These are phyloP conservation scores for Eucera pruinosa DNA, from an alignment of 2,888 invertebrate genomes.

Conservation along the genomic window DNA sequence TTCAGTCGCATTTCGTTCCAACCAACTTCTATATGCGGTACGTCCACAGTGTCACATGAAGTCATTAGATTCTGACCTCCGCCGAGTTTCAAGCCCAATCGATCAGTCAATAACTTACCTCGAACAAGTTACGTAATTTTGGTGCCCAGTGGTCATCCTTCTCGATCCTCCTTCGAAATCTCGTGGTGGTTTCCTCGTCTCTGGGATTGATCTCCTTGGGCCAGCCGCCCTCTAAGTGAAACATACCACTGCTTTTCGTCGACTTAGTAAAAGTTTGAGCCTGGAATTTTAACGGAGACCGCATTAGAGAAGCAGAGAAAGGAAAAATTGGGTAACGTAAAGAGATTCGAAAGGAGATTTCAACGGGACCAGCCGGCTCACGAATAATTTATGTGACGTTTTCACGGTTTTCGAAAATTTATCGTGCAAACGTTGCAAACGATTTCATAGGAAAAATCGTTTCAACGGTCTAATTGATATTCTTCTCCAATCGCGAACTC, in stretches of 20 bases:
- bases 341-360: neutral
- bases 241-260: slow-evolving; percentile 89
- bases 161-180: slow-evolving; percentile 96
- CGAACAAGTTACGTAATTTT: slow-evolving; percentile 67
- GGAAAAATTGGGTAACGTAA: neutral
- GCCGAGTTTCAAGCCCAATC: slow-evolving; percentile 8
- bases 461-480: slow-evolving; percentile 12
- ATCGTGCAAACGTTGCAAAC: neutral
- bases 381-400: neutral
- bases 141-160: slow-evolving; percentile 94
- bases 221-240: slow-evolving; percentile 98
- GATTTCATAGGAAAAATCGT: neutral
- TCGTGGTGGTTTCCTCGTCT: slow-evolving; percentile 94
- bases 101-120: slow-evolving; percentile 36
- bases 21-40: too few species aligned
- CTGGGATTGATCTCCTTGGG: slow-evolving; percentile 96
- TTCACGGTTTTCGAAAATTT: neutral
- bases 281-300: slow-evolving; percentile 26
- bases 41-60: too few species aligned
- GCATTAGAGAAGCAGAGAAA: too few species aligned
- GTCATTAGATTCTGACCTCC: too few species aligned
- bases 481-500: neutral
- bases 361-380: neutral
- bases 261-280: slow-evolving; percentile 62
- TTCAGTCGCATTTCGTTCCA: too few species aligned